Percentiles rank a stretch among this genome's conserved stretches.
phyloP scores from a whole-genome alignment of 2,888 invertebrate genomes.

The Lochmaea crataegi region DNA sequence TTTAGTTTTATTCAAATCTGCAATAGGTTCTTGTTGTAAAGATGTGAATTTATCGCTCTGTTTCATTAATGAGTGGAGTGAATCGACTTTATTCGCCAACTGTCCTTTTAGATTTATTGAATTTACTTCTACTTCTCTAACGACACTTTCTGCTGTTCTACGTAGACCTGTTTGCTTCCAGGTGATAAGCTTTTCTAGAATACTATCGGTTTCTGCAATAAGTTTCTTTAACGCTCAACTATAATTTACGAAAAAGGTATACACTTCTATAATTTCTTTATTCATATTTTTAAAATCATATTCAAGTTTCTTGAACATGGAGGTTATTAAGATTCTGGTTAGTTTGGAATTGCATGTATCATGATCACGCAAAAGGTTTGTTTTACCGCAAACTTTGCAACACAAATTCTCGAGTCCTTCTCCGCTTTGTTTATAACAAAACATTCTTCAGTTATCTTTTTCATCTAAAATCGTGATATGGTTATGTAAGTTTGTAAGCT shows the following conservation, averaged over 20 bases:
- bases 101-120: slow-evolving; percentile 75
- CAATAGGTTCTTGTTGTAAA: slow-evolving; percentile 76
- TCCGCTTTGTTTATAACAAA: slow-evolving; percentile 1
- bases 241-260: not conserved
- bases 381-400: not conserved
- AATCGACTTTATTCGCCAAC: slow-evolving; percentile 75
- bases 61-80: slow-evolving; percentile 77
- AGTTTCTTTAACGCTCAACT: slow-evolving; percentile 77
- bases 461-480: slow-evolving; percentile 28
- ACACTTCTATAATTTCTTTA: too few species aligned
- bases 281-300: too few species aligned
- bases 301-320: too few species aligned
- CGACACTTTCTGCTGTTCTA: slow-evolving; percentile 77
- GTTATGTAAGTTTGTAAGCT: slow-evolving; percentile 19
- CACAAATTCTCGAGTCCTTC: not conserved
- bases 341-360: not conserved
- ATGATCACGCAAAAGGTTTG: not conserved
- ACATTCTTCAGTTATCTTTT: slow-evolving; percentile 26
- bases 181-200: slow-evolving; percentile 74
- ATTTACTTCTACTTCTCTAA: slow-evolving; percentile 79
- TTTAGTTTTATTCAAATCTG: slow-evolving; percentile 73
- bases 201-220: slow-evolving; percentile 75
- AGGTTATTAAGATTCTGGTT: too few species aligned
- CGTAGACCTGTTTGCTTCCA: slow-evolving; percentile 81
- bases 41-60: slow-evolving; percentile 82